A percentile compares a stretch with the other conserved stretches of the same genome.
phyloP scores from a whole-genome alignment of 2,797 vertebrate genomes.

The Columba guinea region DNA sequence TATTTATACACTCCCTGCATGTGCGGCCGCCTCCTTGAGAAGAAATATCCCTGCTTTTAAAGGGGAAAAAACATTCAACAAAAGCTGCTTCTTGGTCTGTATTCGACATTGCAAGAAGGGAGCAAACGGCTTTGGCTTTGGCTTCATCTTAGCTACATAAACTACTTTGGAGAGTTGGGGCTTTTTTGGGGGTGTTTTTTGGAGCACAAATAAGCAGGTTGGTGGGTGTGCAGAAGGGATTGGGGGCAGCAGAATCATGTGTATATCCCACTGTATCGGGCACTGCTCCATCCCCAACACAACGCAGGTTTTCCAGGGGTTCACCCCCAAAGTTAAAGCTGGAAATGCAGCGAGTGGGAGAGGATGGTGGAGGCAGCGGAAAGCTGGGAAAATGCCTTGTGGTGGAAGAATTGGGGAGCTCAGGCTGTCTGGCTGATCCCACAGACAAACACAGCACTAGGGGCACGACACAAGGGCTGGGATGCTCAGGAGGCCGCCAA shows the following conservation, averaged over 20 bases:
- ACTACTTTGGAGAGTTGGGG: background rate
- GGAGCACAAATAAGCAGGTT: background rate
- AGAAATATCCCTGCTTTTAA: background rate
- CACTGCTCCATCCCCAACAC: background rate
- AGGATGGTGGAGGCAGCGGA: fast-evolving
- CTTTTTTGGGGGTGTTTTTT: background rate
- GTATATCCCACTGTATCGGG: fast-evolving
- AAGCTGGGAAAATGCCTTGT: background rate
- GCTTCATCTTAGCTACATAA: background rate
- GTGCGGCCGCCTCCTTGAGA: background rate
- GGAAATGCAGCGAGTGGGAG: background rate
- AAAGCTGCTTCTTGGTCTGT: background rate
- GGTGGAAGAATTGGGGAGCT: background rate
- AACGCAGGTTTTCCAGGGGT: background rate
- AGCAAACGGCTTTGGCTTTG: background rate
- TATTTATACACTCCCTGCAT: background rate
- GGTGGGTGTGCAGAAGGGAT: background rate
- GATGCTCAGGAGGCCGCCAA: background rate
- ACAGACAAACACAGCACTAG: background rate
- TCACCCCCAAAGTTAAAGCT: background rate
- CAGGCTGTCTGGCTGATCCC: background rate
- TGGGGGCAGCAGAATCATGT: fast-evolving
- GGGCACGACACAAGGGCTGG: fast-evolving
- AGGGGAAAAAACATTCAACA: background rate
- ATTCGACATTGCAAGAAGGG: background rate